A percentile compares a stretch with the other conserved stretches of the same genome.
Evolutionary conservation across 2,113 vertebrate genomes (phyloP).

Genomic region (Syngnathus typhle): DNA sequence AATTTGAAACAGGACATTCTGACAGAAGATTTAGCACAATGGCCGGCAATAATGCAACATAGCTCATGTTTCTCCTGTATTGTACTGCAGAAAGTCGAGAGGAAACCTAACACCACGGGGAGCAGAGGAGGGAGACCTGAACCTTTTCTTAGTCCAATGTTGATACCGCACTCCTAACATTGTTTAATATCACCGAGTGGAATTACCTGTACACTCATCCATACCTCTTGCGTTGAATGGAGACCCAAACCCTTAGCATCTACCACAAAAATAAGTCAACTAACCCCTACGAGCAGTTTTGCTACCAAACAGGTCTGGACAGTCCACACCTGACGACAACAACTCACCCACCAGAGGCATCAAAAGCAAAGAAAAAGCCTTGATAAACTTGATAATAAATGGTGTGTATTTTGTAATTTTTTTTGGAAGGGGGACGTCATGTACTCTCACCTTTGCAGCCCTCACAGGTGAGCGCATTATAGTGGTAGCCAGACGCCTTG

Average conservation of each 20-base stretch:
- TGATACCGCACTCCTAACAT: conserved; percentile 54
- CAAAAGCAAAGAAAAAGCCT: background rate
- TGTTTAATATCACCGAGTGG: conserved; percentile 61
- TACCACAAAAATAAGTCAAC: too few species aligned
- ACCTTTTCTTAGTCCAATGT: conserved; percentile 51
- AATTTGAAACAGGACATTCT: conserved; percentile 62
- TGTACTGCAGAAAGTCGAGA: conserved; percentile 72
- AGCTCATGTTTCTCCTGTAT: conserved; percentile 67
- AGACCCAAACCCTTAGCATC: too few species aligned
- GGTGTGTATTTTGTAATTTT: background rate
- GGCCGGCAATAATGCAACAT: conserved; percentile 56
- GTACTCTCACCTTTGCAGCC: conserved; percentile 89
- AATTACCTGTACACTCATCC: conserved; percentile 43
- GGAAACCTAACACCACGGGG: conserved; percentile 55
- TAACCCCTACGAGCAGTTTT: too few species aligned
- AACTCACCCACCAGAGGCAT: background rate
- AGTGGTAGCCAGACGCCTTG: conserved; percentile 96
- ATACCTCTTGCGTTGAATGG: background rate
- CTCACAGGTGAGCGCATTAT: conserved; percentile 96
- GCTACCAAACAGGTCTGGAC: too few species aligned
- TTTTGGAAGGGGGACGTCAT: background rate
- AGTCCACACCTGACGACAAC: background rate
- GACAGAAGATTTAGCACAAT: conserved; percentile 59
- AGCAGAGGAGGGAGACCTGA: conserved; percentile 31
- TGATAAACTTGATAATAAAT: background rate